Evolutionary conservation across 2,888 invertebrate species (phyloP), one percentile per base, ranked within the genome.

Genomic region (Cyrtodaria siliqua): DNA sequence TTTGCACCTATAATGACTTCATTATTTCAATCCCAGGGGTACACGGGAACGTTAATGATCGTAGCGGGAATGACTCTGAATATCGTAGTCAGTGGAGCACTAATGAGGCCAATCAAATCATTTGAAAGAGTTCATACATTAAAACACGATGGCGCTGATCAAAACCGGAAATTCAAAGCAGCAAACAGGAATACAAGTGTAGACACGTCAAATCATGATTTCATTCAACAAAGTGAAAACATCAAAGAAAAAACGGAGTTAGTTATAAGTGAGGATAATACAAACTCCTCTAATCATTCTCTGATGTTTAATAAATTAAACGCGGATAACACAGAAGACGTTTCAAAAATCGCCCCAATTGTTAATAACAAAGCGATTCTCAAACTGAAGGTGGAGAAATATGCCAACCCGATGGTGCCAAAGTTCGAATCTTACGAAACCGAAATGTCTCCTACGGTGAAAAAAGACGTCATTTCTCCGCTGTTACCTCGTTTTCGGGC

Each of bases 1-100:
- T 71, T 71, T 23, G 71, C 71, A 33, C 71, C 71, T 12, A 50
- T 71, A 4, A 71, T 71, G 24, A 71, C 71, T 12, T 40, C 57
- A 9, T 44, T 71, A 16, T 71, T 71, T 33, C 49, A 71, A 20
- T 33, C 4, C 16, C 63, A 63, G 27, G 71, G 71, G 2, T 71
- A 64, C 38, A 59, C 71, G 9, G 63, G 71, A 16, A 71, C 71
- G 0, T 27, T 71, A 63, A 63, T 71, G 49, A n/a, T 71, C 2
- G 71, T 71, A 1, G 57, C 57, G 23, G 71, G 71, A 2, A 71
- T 71, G 57, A 24, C 29, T 1, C 40, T 71, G 6, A 57, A 71
- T 20, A 71, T 63, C 26, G 47, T 63, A 38, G 29, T 71, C 24
- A 18, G 57, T 8, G 71, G 71, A 8, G 52, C 59, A 0, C 42